Conservation (phyloP, 2,888 invertebrate species). For the Thera obeliscata region DNA sequence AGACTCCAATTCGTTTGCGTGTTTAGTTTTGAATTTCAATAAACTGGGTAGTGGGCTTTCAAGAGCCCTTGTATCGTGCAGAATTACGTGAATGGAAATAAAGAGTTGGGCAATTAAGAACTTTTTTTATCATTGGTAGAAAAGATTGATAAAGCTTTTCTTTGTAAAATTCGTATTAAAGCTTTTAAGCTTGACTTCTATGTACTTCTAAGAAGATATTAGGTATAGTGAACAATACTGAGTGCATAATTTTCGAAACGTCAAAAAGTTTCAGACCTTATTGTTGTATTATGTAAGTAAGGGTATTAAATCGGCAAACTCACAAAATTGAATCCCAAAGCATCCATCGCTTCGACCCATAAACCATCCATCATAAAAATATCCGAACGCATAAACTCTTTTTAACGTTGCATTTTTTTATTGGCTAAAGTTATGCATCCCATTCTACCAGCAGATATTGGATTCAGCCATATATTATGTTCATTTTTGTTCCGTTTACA, state of each 20-base stretch:
- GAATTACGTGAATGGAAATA: neutral
- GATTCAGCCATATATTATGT: conserved; percentile 64
- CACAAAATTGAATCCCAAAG: conserved; percentile 47
- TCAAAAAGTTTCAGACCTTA: too few species aligned
- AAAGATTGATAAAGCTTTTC: neutral
- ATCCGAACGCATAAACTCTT: conserved; percentile 57
- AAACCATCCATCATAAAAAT: conserved; percentile 61
- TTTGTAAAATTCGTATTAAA: too few species aligned
- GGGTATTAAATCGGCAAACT: neutral
- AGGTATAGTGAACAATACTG: too few species aligned
- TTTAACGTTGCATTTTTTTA: conserved; percentile 51
- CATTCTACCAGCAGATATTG: conserved; percentile 56
- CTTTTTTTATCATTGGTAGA: neutral
- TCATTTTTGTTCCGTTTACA: conserved; percentile 67
- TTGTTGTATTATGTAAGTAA: neutral
- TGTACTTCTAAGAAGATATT: too few species aligned
- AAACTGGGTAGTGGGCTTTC: conserved; percentile 5
- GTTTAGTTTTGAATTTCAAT: conserved; percentile 19
- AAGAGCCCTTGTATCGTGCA: conserved; percentile 1
- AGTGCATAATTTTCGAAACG: too few species aligned
- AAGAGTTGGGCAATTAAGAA: conserved; percentile 4
- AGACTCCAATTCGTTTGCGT: conserved; percentile 20
- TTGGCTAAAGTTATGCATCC: conserved; percentile 53
- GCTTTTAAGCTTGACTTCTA: too few species aligned
- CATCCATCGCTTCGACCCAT: conserved; percentile 53